phyloP scores from a whole-genome alignment of 2,113 vertebrate species.

The Stigmatopora argus region DNA sequence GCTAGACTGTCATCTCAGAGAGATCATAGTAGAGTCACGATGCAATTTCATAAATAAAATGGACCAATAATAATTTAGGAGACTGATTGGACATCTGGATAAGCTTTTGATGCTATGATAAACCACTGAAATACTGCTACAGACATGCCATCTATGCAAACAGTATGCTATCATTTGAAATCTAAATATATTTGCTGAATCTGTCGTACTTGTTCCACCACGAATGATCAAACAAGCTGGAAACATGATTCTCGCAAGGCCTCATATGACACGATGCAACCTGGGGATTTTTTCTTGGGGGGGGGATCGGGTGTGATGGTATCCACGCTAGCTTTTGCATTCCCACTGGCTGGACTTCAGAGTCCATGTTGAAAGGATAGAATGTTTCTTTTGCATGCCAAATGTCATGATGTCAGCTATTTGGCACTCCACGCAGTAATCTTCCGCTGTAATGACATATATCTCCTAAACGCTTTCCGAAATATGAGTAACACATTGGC shows the following conservation, averaged over 20 bases:
- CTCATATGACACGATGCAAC: conserved; percentile 37
- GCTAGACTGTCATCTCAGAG: conserved; percentile 36
- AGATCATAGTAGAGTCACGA: conserved; percentile 1
- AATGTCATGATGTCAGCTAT: conserved; percentile 23
- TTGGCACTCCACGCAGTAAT: conserved; percentile 28
- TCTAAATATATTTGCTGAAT: conserved; percentile 46
- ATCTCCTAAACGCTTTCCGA: conserved; percentile 37
- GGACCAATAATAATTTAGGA: conserved; percentile 2
- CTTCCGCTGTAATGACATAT: conserved; percentile 24
- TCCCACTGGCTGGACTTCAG: conserved; percentile 14
- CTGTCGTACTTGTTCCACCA: conserved; percentile 31
- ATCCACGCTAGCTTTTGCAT: conserved; percentile 19
- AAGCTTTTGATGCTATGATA: conserved; percentile 19
- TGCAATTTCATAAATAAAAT: not conserved
- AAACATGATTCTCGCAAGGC: conserved; percentile 41
- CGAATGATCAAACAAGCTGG: conserved; percentile 56
- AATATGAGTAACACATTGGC: conserved; percentile 48
- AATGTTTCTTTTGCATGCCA: conserved; percentile 24
- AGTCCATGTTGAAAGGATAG: conserved; percentile 11
- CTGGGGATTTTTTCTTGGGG: conserved; percentile 35
- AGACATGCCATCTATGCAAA: conserved; percentile 43
- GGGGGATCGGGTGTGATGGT: conserved; percentile 25
- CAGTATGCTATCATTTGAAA: conserved; percentile 41
- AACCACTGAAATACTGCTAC: conserved; percentile 35
- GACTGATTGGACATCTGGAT: conserved; percentile 25